phyloP scores from a whole-genome alignment of 2,113 vertebrate genomes.

The Brachyhypopomus gauderio region DNA sequence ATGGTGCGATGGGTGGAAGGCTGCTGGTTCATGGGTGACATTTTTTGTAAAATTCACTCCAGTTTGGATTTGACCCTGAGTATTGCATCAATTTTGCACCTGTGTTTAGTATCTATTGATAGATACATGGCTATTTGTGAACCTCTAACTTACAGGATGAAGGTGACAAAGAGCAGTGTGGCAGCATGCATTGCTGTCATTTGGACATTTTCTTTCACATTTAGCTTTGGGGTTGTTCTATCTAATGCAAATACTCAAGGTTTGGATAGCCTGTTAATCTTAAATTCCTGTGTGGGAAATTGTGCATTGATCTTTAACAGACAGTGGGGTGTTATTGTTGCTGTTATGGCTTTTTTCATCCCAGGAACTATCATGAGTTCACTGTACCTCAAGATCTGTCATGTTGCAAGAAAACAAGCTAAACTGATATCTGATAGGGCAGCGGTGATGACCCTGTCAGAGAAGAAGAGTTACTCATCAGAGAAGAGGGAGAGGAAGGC shows the following conservation, averaged over 20 bases:
- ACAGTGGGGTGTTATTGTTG: conserved; percentile 23
- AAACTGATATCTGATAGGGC: conserved; percentile 27
- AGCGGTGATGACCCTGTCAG: neutral
- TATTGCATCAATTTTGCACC: conserved; percentile 34
- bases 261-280: neutral
- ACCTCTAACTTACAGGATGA: conserved; percentile 20
- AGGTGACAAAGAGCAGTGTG: conserved; percentile 34
- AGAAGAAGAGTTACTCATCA: neutral
- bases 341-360: conserved; percentile 16
- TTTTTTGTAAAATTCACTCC: conserved; percentile 35
- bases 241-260: neutral
- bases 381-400: conserved; percentile 39
- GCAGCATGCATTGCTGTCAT: conserved; percentile 19
- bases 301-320: conserved; percentile 35
- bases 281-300: conserved; percentile 12
- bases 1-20: conserved; percentile 38
- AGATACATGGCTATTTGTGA: conserved; percentile 50
- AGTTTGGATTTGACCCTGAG: conserved; percentile 29
- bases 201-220: conserved; percentile 23
- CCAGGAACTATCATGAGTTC: conserved; percentile 39
- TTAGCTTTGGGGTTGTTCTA: conserved; percentile 7
- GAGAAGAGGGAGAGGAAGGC: conserved; percentile 43
- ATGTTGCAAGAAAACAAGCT: conserved; percentile 30
- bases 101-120: conserved; percentile 49
- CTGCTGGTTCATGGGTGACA: conserved; percentile 51